A percentile compares a stretch with the other conserved stretches of the same genome.
phyloP scores from a whole-genome alignment of 2,888 invertebrate genomes.

The Meiosimyza platycephala region DNA sequence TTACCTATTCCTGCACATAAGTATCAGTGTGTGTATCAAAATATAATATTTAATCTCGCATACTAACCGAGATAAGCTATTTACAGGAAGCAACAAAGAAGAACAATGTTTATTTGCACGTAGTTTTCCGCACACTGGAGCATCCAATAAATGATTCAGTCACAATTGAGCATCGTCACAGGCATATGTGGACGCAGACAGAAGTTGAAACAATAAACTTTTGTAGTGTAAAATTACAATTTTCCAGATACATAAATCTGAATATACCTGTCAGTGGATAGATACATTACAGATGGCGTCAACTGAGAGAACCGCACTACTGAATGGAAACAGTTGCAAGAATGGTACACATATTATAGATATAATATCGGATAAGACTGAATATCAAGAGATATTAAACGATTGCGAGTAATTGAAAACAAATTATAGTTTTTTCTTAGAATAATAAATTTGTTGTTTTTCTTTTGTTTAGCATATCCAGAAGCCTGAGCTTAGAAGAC shows the following conservation, averaged over 20 bases:
- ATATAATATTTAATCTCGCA: slow-evolving; percentile 15
- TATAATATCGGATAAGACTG: slow-evolving; percentile 52
- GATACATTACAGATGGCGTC: slow-evolving; percentile 51
- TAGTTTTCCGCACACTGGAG: slow-evolving; percentile 4
- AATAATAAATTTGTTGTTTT: slow-evolving; percentile 10
- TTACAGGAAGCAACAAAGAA: slow-evolving; percentile 53
- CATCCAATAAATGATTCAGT: slow-evolving; percentile 1
- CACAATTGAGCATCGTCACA: background rate
- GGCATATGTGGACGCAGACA: background rate
- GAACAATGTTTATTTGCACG: background rate
- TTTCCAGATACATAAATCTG: slow-evolving; percentile 36
- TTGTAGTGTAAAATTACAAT: slow-evolving; percentile 38
- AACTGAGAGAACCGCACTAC: slow-evolving; percentile 54
- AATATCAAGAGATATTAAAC: slow-evolving; percentile 54
- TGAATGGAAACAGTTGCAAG: slow-evolving; percentile 43
- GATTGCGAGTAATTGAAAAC: slow-evolving; percentile 57
- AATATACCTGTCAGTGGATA: slow-evolving; percentile 18
- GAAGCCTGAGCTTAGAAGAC: slow-evolving; percentile 69
- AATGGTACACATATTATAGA: slow-evolving; percentile 52
- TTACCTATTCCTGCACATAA: too few relatives aligned
- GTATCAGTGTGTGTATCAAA: too few relatives aligned
- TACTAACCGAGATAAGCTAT: slow-evolving; percentile 57
- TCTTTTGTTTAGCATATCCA: slow-evolving; percentile 50
- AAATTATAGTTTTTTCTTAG: slow-evolving; percentile 34
- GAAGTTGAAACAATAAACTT: slow-evolving; percentile 29